These are phyloP conservation scores for Zelleria hepariella DNA, from an alignment of 2,888 invertebrate species.

Conservation along the genomic window DNA sequence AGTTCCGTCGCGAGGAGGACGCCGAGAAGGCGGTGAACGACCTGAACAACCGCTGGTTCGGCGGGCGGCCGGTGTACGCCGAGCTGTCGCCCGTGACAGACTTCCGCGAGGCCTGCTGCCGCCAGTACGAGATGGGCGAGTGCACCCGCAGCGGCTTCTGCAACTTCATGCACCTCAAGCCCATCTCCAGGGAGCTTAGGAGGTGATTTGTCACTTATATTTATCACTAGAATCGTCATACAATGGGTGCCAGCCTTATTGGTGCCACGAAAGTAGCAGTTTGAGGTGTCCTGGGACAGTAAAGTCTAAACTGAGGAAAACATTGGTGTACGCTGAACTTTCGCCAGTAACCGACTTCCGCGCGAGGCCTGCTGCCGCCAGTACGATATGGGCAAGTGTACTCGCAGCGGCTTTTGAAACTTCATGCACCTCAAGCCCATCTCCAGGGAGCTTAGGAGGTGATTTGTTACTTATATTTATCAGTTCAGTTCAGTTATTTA, in stretches of 20 bases:
- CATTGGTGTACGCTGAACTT: slow-evolving; percentile 91
- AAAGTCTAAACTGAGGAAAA: not conserved
- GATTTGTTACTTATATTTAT: slow-evolving; percentile 17
- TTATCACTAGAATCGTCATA: too few relatives aligned
- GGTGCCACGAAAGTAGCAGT: not conserved
- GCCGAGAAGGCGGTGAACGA: slow-evolving; percentile 98
- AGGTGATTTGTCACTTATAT: slow-evolving; percentile 77
- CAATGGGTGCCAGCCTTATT: not conserved
- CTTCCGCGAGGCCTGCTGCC: slow-evolving; percentile 98
- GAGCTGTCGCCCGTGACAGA: slow-evolving; percentile 99
- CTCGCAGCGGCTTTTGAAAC: slow-evolving; percentile 98
- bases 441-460: slow-evolving; percentile 92
- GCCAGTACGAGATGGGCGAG: slow-evolving; percentile 99
- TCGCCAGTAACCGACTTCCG: slow-evolving; percentile 99
- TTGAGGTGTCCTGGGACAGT: not conserved
- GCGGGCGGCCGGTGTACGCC: slow-evolving; percentile 97
- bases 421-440: slow-evolving; percentile 99
- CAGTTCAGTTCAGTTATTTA: too few relatives aligned
- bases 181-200: slow-evolving; percentile 94
- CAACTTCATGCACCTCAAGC: slow-evolving; percentile 99
- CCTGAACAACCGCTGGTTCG: slow-evolving; percentile 99
- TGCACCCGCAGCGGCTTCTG: slow-evolving; percentile 99
- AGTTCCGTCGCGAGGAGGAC: slow-evolving; percentile 97
- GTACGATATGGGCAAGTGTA: slow-evolving; percentile 99
- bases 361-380: slow-evolving; percentile 97